phyloP scores from a whole-genome alignment of 1,140 invertebrate genomes.

The Dendroctonus ponderosae region DNA sequence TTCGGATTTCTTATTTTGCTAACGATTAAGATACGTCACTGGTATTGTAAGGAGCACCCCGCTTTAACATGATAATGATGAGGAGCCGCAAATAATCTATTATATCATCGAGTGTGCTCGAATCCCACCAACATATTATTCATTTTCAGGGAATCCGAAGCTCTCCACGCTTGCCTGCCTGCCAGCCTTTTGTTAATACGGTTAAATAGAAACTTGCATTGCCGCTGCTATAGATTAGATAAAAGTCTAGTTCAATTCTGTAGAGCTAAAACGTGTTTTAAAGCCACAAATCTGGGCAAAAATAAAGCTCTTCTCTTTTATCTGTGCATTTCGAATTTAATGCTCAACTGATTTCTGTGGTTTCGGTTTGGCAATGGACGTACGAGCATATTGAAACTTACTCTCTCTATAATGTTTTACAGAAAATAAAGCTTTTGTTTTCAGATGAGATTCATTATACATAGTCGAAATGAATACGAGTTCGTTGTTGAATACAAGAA shows the following conservation, averaged over 20 bases:
- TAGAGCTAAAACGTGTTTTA: conserved; percentile 36
- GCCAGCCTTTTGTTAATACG: conserved; percentile 34
- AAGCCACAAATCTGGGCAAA: conserved; percentile 35
- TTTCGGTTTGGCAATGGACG: conserved; percentile 15
- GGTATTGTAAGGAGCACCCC: no score
- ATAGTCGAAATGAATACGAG: neutral
- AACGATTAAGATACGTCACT: no score
- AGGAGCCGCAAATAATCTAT: conserved; percentile 19
- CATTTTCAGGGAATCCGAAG: conserved; percentile 20
- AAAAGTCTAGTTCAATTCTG: conserved; percentile 36
- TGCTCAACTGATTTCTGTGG: conserved; percentile 35
- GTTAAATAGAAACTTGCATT: conserved; percentile 35
- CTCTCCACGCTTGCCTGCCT: conserved; percentile 29
- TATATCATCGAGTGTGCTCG: conserved; percentile 26
- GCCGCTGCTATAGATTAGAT: conserved; percentile 32
- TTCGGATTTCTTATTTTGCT: no score
- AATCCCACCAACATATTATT: conserved; percentile 32
- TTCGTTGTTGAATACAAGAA: neutral
- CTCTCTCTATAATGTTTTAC: conserved; percentile 19
- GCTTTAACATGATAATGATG: no score
- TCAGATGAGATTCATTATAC: neutral
- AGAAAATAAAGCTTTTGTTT: conserved; percentile 21
- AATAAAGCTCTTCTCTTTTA: conserved; percentile 34
- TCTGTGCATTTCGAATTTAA: conserved; percentile 31
- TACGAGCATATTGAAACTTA: conserved; percentile 25